Evolutionary conservation across 2,797 vertebrate genomes (phyloP).

Genomic region (Chelmon rostratus): DNA sequence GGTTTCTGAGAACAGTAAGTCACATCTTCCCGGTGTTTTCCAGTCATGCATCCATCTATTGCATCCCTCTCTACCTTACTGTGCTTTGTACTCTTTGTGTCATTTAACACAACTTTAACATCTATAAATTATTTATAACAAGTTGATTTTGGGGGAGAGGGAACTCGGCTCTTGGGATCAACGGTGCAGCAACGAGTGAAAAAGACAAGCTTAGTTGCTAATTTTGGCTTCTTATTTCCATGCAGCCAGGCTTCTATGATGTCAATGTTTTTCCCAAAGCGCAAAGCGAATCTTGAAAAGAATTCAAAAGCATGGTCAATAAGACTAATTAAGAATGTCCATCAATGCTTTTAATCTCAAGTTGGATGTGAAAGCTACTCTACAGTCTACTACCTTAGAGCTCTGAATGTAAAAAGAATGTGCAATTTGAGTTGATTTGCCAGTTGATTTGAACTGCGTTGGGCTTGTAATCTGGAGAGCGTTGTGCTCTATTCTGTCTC

Average conservation of each 20-base stretch:
- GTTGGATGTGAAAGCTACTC: neutral
- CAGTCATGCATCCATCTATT: neutral
- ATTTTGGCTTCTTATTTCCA: slow-evolving; percentile 7
- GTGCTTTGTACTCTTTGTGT: slow-evolving; percentile 1
- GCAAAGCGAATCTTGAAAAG: slow-evolving; percentile 27
- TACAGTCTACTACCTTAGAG: neutral
- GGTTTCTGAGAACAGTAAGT: slow-evolving; percentile 98
- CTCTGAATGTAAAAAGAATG: neutral
- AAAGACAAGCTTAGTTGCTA: slow-evolving; percentile 30
- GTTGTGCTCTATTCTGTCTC: neutral
- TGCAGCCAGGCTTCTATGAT: neutral
- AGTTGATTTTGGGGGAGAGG: neutral
- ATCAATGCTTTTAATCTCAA: slow-evolving; percentile 35
- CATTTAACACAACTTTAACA: slow-evolving; percentile 11
- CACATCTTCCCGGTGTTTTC: neutral
- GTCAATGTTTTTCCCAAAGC: slow-evolving; percentile 14
- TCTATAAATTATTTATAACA: slow-evolving; percentile 34
- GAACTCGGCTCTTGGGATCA: slow-evolving; percentile 15
- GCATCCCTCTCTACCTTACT: neutral
- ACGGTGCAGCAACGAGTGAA: slow-evolving; percentile 15
- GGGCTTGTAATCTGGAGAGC: neutral
- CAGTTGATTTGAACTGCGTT: neutral
- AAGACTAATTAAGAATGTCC: slow-evolving; percentile 43
- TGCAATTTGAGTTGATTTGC: neutral
- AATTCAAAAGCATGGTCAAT: slow-evolving; percentile 46